Evolutionary conservation across 2,797 vertebrate genomes (phyloP), one percentile per base, ranked within the genome.

Genomic region (Philypnodon macrostomus): DNA sequence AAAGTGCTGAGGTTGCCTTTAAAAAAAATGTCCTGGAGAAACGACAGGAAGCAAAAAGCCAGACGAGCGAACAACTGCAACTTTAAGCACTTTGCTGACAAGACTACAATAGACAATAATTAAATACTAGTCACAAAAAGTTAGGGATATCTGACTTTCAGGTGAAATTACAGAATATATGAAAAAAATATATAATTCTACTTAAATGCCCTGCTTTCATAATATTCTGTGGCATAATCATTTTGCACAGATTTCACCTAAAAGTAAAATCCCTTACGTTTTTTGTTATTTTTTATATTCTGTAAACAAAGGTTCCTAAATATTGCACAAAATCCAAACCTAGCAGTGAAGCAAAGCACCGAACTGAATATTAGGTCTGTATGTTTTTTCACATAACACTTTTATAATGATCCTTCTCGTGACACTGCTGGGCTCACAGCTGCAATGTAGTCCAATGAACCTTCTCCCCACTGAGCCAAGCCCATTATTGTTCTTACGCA

Each of bases 401-500:
- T 5, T 59, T 65, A 40, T 58, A 42, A 37, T 45, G 35, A 53
- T 33, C 18, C 31, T 58, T 51, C 61, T 36, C 26, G 32, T 19
- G 50, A 57, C 38, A 37, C 44, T 42, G 33, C 32, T 10, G 53
- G 60, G 64, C 71, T 60, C 62, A 19, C 51, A 68, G 61, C 69
- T 53, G 45, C 45, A 55, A 36, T 44, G 27, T 18, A 7, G 44
- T 68, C 70, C 61, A 73, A 58, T 67, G 53, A 75, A 67, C 54
- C 56, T 42, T 32, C 48, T 37, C 35, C 47, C 23, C 5, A 0
- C 4, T n/a, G 34, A 19, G 16, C n/a, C n/a, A n/a, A 32, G 60
- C 65, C 18, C 81, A 55, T 68, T 63, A 63, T 67, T 67, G 56
- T 29, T 64, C 73, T 85, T 87, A 79, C 36, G 57, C 65, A 87